phyloP scores from a whole-genome alignment of 2,113 vertebrate genomes.

The Catagonus wagneri region DNA sequence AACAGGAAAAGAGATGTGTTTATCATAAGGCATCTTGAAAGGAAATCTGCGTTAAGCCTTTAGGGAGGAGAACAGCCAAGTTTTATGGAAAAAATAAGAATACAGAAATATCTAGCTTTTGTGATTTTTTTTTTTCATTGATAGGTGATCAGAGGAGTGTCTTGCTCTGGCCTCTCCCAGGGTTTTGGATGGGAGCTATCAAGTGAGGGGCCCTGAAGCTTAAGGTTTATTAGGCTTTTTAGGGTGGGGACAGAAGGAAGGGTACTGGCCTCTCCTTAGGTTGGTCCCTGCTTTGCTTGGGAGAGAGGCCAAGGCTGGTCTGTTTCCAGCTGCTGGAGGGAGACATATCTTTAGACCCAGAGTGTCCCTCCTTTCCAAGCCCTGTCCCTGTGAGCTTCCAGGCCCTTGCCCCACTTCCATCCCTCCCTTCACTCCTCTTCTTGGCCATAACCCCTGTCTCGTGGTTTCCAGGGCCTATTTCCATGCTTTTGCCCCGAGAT shows the following conservation, averaged over 20 bases:
- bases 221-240: neutral
- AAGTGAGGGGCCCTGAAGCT: neutral
- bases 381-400: neutral
- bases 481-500: neutral
- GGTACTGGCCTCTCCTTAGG: neutral
- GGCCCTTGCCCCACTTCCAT: neutral
- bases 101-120: neutral
- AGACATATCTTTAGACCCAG: neutral
- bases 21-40: neutral
- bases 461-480: neutral
- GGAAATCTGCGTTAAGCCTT: neutral
- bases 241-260: neutral
- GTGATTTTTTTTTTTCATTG: neutral
- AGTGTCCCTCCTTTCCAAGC: neutral
- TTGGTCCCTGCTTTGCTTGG: neutral
- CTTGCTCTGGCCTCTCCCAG: neutral
- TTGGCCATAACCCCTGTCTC: neutral
- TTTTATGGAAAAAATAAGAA: conserved; percentile 22
- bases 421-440: neutral
- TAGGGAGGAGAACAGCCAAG: neutral
- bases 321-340: neutral
- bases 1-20: neutral
- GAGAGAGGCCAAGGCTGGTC: neutral
- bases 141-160: neutral
- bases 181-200: neutral